phyloP scores from a whole-genome alignment of 2,797 vertebrate species.

The Gouania willdenowi region DNA sequence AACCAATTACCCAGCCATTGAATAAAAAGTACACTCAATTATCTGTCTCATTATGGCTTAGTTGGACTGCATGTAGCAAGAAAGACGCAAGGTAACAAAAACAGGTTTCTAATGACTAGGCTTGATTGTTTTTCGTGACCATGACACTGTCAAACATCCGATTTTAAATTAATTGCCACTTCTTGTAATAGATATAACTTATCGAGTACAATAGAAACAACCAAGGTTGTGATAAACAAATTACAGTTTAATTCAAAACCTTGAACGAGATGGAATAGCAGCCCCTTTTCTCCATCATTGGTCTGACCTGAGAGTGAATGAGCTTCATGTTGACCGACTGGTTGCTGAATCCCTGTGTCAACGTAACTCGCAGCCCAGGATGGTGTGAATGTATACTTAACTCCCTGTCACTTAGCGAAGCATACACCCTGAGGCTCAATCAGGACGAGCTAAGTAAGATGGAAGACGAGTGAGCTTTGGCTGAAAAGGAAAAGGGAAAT shows the following conservation, averaged over 20 bases:
- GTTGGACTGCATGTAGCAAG: conserved; percentile 69
- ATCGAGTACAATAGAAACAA: background rate
- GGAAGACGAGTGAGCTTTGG: conserved; percentile 71
- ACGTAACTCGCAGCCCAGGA: conserved; percentile 70
- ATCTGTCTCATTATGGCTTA: conserved; percentile 80
- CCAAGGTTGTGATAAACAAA: conserved; percentile 5
- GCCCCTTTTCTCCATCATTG: conserved; percentile 60
- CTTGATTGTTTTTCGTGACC: conserved; percentile 13
- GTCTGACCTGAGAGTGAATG: conserved; percentile 65
- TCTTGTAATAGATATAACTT: background rate
- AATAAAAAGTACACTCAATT: conserved; percentile 80
- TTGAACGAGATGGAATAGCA: conserved; percentile 40
- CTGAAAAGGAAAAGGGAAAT: conserved; percentile 67
- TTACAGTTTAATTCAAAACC: conserved; percentile 29
- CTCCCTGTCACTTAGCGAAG: conserved; percentile 77
- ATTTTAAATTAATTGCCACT: too few relatives aligned
- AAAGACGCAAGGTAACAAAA: conserved; percentile 48
- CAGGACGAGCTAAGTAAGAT: conserved; percentile 78
- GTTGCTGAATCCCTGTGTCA: conserved; percentile 71
- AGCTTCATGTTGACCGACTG: conserved; percentile 63
- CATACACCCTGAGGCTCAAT: conserved; percentile 75
- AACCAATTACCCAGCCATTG: conserved; percentile 82
- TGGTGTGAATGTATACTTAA: conserved; percentile 80
- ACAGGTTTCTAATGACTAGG: conserved; percentile 32
- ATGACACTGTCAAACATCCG: too few relatives aligned